Conservation (phyloP, 2,888 invertebrate species). For the Morpho helenor region DNA sequence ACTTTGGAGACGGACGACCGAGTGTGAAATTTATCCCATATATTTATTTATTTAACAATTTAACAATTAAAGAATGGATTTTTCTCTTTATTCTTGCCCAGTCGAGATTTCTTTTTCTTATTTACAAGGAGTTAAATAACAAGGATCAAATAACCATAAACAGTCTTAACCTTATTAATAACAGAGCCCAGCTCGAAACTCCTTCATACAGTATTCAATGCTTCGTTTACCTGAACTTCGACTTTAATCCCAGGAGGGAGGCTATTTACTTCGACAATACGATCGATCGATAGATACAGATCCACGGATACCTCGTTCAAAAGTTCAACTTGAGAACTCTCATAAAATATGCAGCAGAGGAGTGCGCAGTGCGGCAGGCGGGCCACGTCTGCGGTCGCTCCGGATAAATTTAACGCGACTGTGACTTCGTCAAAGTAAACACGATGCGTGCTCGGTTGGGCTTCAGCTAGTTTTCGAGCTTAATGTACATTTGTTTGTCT, state of each 20-base stretch:
- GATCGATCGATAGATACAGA: conserved; percentile 20
- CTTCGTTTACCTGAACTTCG: conserved; percentile 11
- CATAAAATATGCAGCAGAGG: conserved; percentile 75
- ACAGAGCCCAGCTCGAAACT: conserved; percentile 3
- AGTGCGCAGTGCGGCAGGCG: conserved; percentile 60
- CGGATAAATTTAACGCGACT: conserved; percentile 45
- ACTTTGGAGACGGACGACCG: too few relatives aligned
- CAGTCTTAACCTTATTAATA: neutral
- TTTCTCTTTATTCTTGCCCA: too few relatives aligned
- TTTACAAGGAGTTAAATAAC: too few relatives aligned
- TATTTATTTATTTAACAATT: too few relatives aligned
- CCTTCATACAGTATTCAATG: conserved; percentile 7
- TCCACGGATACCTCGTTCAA: conserved; percentile 23
- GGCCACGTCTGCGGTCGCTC: conserved; percentile 43
- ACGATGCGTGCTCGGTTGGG: conserved; percentile 45
- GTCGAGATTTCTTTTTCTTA: too few relatives aligned
- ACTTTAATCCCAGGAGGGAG: conserved; percentile 5
- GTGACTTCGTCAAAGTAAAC: conserved; percentile 62
- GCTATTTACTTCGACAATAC: conserved; percentile 15
- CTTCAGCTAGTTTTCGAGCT: conserved; percentile 46
- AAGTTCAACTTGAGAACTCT: conserved; percentile 43
- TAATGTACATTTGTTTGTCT: conserved; percentile 38
- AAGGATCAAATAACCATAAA: too few relatives aligned
- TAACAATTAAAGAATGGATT: too few relatives aligned
- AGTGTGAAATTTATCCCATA: too few relatives aligned